Conservation (phyloP, 2,888 invertebrate species). For the Nephrotoma appendiculata region DNA sequence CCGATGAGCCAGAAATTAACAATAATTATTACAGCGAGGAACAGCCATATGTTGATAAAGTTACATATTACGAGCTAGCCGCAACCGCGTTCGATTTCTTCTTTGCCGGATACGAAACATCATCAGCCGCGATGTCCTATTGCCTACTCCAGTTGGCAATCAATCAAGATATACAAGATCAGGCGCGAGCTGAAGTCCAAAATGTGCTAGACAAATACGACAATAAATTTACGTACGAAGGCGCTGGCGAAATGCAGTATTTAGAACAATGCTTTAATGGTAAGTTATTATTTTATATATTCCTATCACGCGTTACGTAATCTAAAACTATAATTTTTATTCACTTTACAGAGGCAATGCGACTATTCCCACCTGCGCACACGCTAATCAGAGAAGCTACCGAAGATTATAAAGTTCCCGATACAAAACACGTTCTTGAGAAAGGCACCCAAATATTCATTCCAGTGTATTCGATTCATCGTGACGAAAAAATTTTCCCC, state of each 20-base stretch:
- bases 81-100: slow-evolving; percentile 27
- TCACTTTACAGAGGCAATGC: not conserved
- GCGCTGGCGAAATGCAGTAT: slow-evolving; percentile 27
- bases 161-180: slow-evolving; percentile 30
- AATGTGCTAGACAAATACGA: slow-evolving; percentile 21
- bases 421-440: slow-evolving; percentile 33
- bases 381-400: slow-evolving; percentile 14
- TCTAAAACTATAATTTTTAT: not conserved
- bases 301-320: not conserved
- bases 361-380: not conserved
- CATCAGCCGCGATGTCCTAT: slow-evolving; percentile 28
- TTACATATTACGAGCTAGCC: not conserved
- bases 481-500: slow-evolving; percentile 42
- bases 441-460: slow-evolving; percentile 37
- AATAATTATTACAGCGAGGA: not conserved
- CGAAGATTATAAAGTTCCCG: slow-evolving; percentile 33
- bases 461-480: slow-evolving; percentile 42
- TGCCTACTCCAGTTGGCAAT: slow-evolving; percentile 31
- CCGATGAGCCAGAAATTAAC: not conserved
- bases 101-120: slow-evolving; percentile 35
- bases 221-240: slow-evolving; percentile 27
- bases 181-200: slow-evolving; percentile 27
- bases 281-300: slow-evolving; percentile 11
- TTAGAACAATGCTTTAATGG: slow-evolving; percentile 29
- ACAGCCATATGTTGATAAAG: not conserved